A percentile compares a stretch with the other conserved stretches of the same genome.
These are phyloP conservation scores for Eurystomus glaucurus DNA, from an alignment of 2,797 vertebrate species.

Conservation along the genomic window DNA sequence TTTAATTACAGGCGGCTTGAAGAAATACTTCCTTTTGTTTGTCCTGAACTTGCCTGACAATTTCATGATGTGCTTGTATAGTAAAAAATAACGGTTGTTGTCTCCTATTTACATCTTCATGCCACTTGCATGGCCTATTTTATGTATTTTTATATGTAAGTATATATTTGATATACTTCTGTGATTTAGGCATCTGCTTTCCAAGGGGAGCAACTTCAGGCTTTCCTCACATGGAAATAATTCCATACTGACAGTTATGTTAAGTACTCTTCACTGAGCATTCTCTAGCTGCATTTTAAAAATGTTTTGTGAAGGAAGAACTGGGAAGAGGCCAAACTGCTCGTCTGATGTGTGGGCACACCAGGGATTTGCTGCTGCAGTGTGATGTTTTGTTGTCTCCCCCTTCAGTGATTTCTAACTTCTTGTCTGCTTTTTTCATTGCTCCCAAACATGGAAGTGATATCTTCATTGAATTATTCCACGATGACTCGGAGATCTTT, in stretches of 20 bases:
- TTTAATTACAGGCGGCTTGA: neutral
- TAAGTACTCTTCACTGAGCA: neutral
- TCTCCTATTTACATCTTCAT: neutral
- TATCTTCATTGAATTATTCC: conserved; percentile 18
- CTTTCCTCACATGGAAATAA: neutral
- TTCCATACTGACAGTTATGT: neutral
- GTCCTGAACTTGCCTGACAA: neutral
- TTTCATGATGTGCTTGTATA: neutral
- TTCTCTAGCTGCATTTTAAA: neutral
- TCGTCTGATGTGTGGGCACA: neutral
- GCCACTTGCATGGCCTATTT: neutral
- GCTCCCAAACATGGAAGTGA: neutral
- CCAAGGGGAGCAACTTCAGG: neutral
- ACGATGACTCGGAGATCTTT: neutral
- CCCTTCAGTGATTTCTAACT: neutral
- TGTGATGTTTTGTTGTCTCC: neutral
- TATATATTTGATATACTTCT: neutral
- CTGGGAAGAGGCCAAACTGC: neutral
- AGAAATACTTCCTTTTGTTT: conserved; percentile 6
- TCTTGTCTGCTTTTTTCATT: neutral
- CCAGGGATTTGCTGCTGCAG: neutral
- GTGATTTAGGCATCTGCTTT: neutral
- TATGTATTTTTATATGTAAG: neutral
- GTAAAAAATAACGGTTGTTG: neutral
- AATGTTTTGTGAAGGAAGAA: neutral